Base-by-base conservation (phyloP, 2,888 invertebrate species). In the Elmis aenea region DNA sequence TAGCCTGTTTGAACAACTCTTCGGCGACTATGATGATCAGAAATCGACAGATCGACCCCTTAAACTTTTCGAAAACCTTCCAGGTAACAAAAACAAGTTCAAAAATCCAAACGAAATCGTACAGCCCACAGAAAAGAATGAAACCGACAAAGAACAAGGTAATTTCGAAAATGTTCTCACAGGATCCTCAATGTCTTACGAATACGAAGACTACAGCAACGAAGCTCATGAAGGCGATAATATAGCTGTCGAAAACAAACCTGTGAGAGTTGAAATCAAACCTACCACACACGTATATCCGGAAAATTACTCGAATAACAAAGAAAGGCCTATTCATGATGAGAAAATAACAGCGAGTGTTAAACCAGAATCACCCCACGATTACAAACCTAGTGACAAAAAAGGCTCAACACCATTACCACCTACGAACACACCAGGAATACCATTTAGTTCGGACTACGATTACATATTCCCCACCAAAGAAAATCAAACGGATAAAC, bases 1-100 rank as follows among this genome's bases (percentile, higher is more conserved):
- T 62, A 71, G 64, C 44, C 44, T 68, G 12, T 66, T 69, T 33
- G 68, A 68, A 38, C 67, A 69, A 43, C 43, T 68, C 6, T 68
- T 68, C 45, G 67, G 67, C 3, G 66, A 66, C 27, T 71, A 71
- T 21, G 65, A 64, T 30, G 47, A 57, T 25, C 49, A 34, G 53
- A 66, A 44, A 54, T 45, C 23, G 29, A 50, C 37, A 20, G 49
- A 52, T 33, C 39, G 28, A 16, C 38, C 51, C 9, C 50, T 55
- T 11, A 45, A 51, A 24, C 33, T 54, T 11, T 55, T 54, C 32
- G 18, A 34, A 12, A 60, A 60, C 26, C 32, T 56, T 14, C 55
- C 57, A 1, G 28, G 28, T 3, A 54, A 48, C 44, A 48, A 50
- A 42, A 26, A 46, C 20, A 37, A 51, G n/a, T n/a, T n/a, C 30